phyloP scores from a whole-genome alignment of 1,140 invertebrate genomes.

The Zaprionus taronus region DNA sequence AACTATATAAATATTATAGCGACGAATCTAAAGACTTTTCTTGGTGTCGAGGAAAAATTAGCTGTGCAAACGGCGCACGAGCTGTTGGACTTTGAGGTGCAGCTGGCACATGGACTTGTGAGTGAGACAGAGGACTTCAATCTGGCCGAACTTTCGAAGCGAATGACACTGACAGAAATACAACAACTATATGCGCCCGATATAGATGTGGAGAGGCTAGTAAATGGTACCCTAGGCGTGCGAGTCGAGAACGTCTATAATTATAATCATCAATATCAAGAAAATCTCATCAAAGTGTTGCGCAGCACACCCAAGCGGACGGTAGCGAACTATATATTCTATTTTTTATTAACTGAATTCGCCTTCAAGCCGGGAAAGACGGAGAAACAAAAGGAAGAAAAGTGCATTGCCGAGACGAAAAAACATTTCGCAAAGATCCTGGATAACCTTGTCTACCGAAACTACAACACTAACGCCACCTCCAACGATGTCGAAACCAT shows the following conservation, averaged over 20 bases:
- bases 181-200: neutral
- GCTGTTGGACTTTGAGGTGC: neutral
- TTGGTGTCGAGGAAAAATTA: neutral
- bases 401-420: neutral
- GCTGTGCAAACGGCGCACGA: neutral
- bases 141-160: neutral
- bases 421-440: neutral
- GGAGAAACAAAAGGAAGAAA: neutral
- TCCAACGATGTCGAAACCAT: neutral
- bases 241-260: neutral
- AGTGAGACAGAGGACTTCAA: neutral
- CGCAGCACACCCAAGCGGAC: neutral
- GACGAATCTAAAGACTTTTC: neutral
- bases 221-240: neutral
- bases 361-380: neutral
- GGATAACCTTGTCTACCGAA: neutral
- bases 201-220: neutral
- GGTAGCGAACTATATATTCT: slow-evolving; percentile 2
- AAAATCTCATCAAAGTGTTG: neutral
- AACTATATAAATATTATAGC: neutral
- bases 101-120: neutral
- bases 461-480: neutral
- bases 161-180: neutral
- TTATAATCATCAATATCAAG: neutral
- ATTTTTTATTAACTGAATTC: neutral